phyloP scores from a whole-genome alignment of 2,888 invertebrate species.

The Hylaea fasciaria region DNA sequence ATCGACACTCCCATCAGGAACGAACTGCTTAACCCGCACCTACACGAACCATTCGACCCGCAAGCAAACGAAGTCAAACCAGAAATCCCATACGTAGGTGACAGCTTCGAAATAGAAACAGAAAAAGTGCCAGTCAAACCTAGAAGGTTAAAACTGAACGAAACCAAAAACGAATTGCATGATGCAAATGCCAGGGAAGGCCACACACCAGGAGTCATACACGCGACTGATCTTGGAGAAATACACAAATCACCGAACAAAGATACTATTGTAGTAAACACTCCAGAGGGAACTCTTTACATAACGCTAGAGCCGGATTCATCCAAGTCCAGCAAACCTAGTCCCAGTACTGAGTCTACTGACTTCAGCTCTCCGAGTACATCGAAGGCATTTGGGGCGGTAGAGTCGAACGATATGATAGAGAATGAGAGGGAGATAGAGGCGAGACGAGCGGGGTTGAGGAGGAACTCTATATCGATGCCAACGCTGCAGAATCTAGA shows the following conservation, averaged over 20 bases:
- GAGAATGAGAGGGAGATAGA: conserved; percentile 61
- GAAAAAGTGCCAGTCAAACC: conserved; percentile 38
- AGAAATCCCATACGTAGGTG: conserved; percentile 40
- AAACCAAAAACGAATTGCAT: conserved; percentile 2
- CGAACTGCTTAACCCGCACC: conserved; percentile 20
- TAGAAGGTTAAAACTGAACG: conserved; percentile 29
- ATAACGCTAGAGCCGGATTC: conserved; percentile 76
- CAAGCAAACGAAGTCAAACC: conserved; percentile 44
- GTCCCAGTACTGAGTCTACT: conserved; percentile 55
- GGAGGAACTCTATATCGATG: conserved; percentile 90
- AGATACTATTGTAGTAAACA: conserved; percentile 78
- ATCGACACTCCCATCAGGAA: conserved; percentile 55
- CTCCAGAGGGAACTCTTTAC: conserved; percentile 78
- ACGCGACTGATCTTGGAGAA: conserved; percentile 69
- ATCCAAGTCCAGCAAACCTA: conserved; percentile 46
- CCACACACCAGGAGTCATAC: conserved; percentile 47
- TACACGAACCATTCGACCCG: conserved; percentile 53
- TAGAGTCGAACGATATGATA: conserved; percentile 65
- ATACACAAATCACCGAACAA: conserved; percentile 70
- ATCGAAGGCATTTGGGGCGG: conserved; percentile 61
- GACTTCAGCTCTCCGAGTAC: conserved; percentile 62
- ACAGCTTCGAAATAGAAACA: conserved; percentile 50
- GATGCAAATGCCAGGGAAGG: neutral
- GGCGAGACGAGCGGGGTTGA: conserved; percentile 67
- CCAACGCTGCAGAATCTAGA: conserved; percentile 89